Base-by-base conservation (phyloP, 2,888 invertebrate genomes). In the Helobdella robusta region DNA sequence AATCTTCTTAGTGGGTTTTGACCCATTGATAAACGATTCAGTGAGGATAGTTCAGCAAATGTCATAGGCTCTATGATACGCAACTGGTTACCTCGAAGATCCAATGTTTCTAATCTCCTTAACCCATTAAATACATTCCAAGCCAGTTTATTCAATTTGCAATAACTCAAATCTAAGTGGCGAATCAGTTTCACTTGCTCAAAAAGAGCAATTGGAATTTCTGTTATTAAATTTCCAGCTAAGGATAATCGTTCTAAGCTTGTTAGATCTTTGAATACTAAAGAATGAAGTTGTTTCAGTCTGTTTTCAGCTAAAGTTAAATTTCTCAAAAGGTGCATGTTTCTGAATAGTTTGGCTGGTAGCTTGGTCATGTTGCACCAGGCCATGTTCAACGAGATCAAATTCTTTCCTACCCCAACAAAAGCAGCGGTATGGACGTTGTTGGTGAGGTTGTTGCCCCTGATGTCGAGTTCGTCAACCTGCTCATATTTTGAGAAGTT, bases 331-430 rank as follows among this genome's bases (percentile, higher is more conserved):
- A 40, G 25, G 18, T 64, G 28, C 68, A 70, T 65, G 6, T 69
- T 69, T 11, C 66, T 44, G 54, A 71, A 70, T 11, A 69, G 64
- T 25, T 64, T 65, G 25, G 36, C 23, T 15, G 61, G 65, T 35
- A 71, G 66, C 6, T 28, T 8, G 18, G 68, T 69, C 50, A 71
- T 68, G 67, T 69, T 67, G 23, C 66, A 67, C 71, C 71, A 71
- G 18, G 69, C 70, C 25, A 71, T 48, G 56, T 68, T 69, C 44
- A 71, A 35, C 11, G 67, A 67, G 18, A 54, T 23, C 36, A 71
- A 60, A 25, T 50, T 25, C n/a, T 59, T 58, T 8, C 59, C 61
- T 6, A 66, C 60, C 5, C 68, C 68, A 2, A 59, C 32, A 48
- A 71, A 71, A 11, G 67, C 68, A 28, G 44, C 50, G 5, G 63